Conservation (phyloP, 1,140 invertebrate species). For the Neotoxoptera formosana region DNA sequence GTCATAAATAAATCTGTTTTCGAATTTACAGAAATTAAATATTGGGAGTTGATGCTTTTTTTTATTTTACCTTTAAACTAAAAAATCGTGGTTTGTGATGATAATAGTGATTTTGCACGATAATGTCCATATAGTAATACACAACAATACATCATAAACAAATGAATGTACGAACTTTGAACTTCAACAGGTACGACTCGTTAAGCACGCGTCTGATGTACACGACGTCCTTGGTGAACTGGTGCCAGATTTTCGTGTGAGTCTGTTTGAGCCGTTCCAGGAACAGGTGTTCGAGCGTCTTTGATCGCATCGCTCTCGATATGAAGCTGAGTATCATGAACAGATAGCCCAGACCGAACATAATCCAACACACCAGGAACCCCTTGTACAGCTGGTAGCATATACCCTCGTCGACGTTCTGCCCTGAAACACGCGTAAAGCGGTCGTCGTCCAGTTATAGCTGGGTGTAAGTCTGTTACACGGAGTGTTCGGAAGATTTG, state of each 20-base stretch:
- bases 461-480: constrained; percentile 44
- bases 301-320: constrained; percentile 75
- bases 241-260: constrained; percentile 78
- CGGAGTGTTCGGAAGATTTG: background rate
- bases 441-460: background rate
- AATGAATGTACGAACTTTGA: constrained; percentile 70
- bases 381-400: constrained; percentile 76
- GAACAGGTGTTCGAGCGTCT: constrained; percentile 77
- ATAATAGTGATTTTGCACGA: background rate
- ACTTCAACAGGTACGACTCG: constrained; percentile 78
- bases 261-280: constrained; percentile 79
- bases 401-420: constrained; percentile 14
- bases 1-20: background rate
- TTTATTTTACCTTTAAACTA: background rate
- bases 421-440: constrained; percentile 24
- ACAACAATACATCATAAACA: background rate
- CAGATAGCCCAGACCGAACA: constrained; percentile 88
- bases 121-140: background rate
- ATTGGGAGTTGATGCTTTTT: too few species aligned
- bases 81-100: background rate
- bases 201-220: constrained; percentile 78
- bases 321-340: constrained; percentile 92
- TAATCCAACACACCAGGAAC: constrained; percentile 83
- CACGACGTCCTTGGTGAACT: constrained; percentile 78
- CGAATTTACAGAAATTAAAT: background rate